phyloP scores from a whole-genome alignment of 2,888 invertebrate genomes.

The Acholoe squamosa region DNA sequence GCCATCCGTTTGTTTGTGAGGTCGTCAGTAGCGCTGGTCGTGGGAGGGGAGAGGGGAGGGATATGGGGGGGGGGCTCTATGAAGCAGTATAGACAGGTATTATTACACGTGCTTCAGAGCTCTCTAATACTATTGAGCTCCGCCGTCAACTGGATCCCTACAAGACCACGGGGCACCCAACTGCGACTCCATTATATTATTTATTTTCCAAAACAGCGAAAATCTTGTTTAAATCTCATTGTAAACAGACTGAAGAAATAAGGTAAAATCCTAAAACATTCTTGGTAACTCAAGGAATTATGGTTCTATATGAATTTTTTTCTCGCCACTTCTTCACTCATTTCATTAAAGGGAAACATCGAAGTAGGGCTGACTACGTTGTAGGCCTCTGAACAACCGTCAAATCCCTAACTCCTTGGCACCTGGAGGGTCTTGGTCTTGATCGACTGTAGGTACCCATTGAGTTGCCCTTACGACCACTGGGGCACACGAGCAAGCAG shows the following conservation, averaged over 20 bases:
- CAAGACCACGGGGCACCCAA: neutral
- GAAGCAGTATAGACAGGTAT: neutral
- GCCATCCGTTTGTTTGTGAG: neutral
- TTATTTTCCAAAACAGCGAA: too few relatives aligned
- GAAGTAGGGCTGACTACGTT: too few relatives aligned
- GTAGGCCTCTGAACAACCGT: neutral
- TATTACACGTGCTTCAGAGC: neutral
- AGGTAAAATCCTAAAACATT: too few relatives aligned
- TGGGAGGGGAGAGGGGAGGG: too few relatives aligned
- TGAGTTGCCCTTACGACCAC: neutral
- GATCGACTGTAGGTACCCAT: neutral
- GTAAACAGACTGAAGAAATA: too few relatives aligned
- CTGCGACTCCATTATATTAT: neutral
- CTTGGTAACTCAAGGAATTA: too few relatives aligned
- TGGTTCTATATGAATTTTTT: too few relatives aligned
- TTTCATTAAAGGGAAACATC: too few relatives aligned
- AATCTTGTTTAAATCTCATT: too few relatives aligned
- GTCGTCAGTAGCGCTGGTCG: too few relatives aligned
- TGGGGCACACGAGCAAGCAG: neutral
- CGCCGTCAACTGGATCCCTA: constrained; percentile 12
- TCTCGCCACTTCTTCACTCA: too few relatives aligned
- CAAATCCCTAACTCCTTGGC: constrained; percentile 36
- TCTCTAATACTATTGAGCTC: constrained; percentile 20
- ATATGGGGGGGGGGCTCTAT: neutral
- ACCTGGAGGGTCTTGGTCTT: neutral